These are phyloP conservation scores for Steinernema feltiae DNA, from an alignment of 1,140 invertebrate species.

Conservation along the genomic window DNA sequence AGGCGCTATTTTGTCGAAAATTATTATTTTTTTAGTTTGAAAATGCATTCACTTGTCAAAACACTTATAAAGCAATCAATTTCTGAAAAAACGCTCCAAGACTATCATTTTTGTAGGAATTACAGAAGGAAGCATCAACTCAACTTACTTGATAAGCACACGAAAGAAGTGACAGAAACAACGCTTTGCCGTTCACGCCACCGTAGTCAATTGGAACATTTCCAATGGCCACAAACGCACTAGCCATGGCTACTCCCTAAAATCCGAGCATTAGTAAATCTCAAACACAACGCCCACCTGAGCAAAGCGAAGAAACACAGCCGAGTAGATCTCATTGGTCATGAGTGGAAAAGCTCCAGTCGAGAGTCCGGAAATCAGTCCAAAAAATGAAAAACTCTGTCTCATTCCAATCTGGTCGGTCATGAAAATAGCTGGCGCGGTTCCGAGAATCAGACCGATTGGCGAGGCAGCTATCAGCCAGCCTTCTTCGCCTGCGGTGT, in stretches of 20 bases:
- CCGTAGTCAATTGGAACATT: neutral
- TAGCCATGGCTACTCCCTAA: neutral
- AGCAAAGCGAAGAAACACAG: neutral
- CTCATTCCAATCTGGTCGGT: slow-evolving; percentile 1
- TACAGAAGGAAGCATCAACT: too few species aligned
- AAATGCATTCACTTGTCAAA: too few species aligned
- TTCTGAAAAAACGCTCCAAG: too few species aligned
- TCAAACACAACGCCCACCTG: neutral
- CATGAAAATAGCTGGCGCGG: neutral
- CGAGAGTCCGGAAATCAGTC: neutral
- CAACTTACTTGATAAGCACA: neutral
- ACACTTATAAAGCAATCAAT: too few species aligned
- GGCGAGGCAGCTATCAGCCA: neutral
- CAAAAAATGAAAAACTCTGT: neutral
- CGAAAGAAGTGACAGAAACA: neutral
- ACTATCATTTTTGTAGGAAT: too few species aligned
- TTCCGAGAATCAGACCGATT: neutral
- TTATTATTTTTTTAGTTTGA: too few species aligned
- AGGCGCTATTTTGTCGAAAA: too few species aligned
- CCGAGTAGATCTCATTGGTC: neutral
- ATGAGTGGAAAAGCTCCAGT: neutral
- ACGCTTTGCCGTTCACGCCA: neutral
- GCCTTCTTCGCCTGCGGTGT: neutral
- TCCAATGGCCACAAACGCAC: neutral
- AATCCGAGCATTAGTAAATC: neutral